Base-by-base conservation (phyloP, 2,113 vertebrate genomes). In the Oreocharis arfaki region DNA sequence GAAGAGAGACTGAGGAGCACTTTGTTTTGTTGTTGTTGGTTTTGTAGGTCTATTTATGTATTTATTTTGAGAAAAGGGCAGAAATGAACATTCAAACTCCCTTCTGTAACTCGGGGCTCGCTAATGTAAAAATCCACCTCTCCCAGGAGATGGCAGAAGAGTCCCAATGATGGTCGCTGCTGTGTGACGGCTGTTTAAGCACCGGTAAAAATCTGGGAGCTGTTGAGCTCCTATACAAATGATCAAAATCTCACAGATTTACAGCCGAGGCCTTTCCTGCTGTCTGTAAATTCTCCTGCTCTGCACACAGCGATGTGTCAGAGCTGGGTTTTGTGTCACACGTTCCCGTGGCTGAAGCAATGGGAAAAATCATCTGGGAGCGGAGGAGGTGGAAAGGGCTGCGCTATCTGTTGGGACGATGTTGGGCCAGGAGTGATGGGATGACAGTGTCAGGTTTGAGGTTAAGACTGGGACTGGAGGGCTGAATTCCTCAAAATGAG, bases 101-200 rank as follows among this genome's bases (percentile, higher is more conserved):
- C 4, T 28, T 35, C 16, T 55, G 11, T 22, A 42, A 32, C 24
- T 64, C 22, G 4, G 71, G 10, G 16, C 47, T 87, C 50, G 2
- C 6, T 17, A 10, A 18, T 19, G 23, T 7, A 23, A 55, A 65
- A 81, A 61, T 42, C 21, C 32, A 2, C 14, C 16, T 77, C 44
- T 73, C 52, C 96, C 93, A 88, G 83, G 53, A 96, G 96, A 64
- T 95, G 96, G 91, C 94, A 95, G 94, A 47, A 95, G 79, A 93
- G 53, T 12, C 67, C 50, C 4, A 6, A 1, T 1, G 27, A 60
- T 67, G 59, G 52, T 15, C n/a, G 0, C 5, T 2, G 7, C 63
- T 32, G 49, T 3, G 12, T 35, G 63, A 59, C 8, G 32, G 74
- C 32, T 55, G 11, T 46, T 82, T 5, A 41, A 93, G 44, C 42